Evolutionary conservation across 1,140 invertebrate genomes (phyloP).

Genomic region (Habropoda laboriosa): DNA sequence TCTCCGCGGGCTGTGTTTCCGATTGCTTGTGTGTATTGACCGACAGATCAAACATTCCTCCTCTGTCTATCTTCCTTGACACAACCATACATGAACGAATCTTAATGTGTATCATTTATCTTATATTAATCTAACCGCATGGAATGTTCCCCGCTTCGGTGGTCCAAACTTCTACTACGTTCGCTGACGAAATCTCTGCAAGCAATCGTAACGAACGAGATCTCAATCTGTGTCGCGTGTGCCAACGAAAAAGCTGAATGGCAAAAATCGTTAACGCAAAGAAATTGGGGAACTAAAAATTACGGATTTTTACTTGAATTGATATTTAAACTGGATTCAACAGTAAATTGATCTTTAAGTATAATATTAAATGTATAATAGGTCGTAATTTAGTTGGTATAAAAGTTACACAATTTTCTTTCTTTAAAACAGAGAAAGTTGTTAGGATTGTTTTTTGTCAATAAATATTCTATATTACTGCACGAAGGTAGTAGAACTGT

Average conservation of each 20-base stretch:
- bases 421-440: not conserved
- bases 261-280: not conserved
- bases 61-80: conserved; percentile 13
- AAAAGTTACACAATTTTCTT: not conserved
- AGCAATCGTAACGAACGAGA: not conserved
- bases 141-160: conserved; percentile 20
- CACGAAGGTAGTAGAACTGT: not conserved
- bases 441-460: not conserved
- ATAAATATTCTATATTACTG: not conserved
- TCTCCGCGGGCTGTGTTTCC: conserved; percentile 73
- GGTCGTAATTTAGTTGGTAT: not conserved
- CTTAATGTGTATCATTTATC: conserved; percentile 48
- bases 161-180: not conserved
- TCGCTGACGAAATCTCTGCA: conserved; percentile 14
- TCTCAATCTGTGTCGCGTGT: not conserved
- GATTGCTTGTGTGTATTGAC: conserved; percentile 60
- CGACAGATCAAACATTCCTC: conserved; percentile 36
- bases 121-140: conserved; percentile 34
- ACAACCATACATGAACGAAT: conserved; percentile 55
- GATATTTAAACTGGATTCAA: not conserved
- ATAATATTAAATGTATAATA: too few species aligned
- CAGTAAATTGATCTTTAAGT: not conserved
- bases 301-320: too few species aligned
- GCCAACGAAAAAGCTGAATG: not conserved
- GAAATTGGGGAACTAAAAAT: not conserved